Evolutionary conservation across 2,797 vertebrate genomes (phyloP), one percentile per base, ranked within the genome.

Genomic region (Podarcis siculus): DNA sequence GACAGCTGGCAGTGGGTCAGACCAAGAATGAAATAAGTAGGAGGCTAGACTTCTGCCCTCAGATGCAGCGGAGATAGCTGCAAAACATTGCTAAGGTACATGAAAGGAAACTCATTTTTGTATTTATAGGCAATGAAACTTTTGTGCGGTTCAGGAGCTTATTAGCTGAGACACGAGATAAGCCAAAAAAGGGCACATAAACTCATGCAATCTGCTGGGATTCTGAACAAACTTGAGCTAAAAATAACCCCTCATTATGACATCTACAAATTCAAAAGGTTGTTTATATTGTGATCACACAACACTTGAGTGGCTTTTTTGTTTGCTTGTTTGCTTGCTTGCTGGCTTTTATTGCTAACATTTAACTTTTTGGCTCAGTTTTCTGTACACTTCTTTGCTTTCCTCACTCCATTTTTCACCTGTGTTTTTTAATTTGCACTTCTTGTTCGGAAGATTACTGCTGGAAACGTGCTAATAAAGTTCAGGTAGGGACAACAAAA

Each of bases 271-370:
- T 89, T 90, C 94, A 93, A 91, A 93, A 93, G 58, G 85, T 90
- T 95, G 93, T 95, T 96, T 92, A 95, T 93, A 93, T 93, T 90
- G 49, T 75, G 94, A 96, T 97, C 95, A 95, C 93, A 89, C 91
- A 85, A 90, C 90, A 82, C 78, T 84, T 7, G 0, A 93, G 93
- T 82, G 10, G 66, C 49, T 49, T 49, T 13, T 49, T 49, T 49
- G 45, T 49, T 49, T 49, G 45, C 3, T 49, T 49, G 45, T 3
- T 49, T 49, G 45, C 10, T 49, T 49, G 79, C 17, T 15, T 19
- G 61, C 27, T 30, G 15, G 21, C 86, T 85, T 85, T 76, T 85
- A 71, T 35, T 45, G 71, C 87, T 90, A 21, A 58, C 84, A 91
- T 95, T 92, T 94, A 92, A 93, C 94, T 89, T 94, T 92, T 87